A percentile compares a stretch with the other conserved stretches of the same genome.
Evolutionary conservation across 1,140 invertebrate genomes (phyloP).

Genomic region (Leptinotarsa defecta): DNA sequence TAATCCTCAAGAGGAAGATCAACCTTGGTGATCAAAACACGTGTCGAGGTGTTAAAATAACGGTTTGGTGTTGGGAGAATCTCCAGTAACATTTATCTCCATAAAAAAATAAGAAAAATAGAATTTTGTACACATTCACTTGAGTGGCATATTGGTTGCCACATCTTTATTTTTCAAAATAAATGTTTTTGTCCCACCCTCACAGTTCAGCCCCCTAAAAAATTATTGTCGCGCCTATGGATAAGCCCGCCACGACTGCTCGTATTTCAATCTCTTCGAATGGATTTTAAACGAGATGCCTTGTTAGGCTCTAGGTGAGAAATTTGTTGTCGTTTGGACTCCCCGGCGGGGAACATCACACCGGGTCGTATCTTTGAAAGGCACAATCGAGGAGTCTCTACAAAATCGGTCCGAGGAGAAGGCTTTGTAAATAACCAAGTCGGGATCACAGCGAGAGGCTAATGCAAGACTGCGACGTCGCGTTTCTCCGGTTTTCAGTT

Average conservation of each 20-base stretch:
- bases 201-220: too few species aligned
- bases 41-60: too few species aligned
- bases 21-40: too few species aligned
- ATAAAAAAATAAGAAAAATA: too few species aligned
- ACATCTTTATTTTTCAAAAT: too few species aligned
- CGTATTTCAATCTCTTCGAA: slow-evolving; percentile 51
- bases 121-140: too few species aligned
- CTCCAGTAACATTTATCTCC: too few species aligned
- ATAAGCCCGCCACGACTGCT: slow-evolving; percentile 42
- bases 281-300: slow-evolving; percentile 51
- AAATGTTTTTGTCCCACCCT: too few species aligned
- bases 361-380: slow-evolving; percentile 3
- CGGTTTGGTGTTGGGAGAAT: too few species aligned
- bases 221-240: slow-evolving; percentile 29
- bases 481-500: slow-evolving; percentile 37
- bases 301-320: slow-evolving; percentile 53
- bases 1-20: too few species aligned
- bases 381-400: not conserved
- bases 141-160: too few species aligned
- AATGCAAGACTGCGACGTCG: slow-evolving; percentile 45
- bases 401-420: slow-evolving; percentile 6
- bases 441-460: slow-evolving; percentile 44
- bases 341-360: slow-evolving; percentile 36
- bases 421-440: slow-evolving; percentile 16
- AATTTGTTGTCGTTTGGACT: slow-evolving; percentile 51